Evolutionary conservation across 2,888 invertebrate species (phyloP).

Genomic region (Bedellia somnulentella): DNA sequence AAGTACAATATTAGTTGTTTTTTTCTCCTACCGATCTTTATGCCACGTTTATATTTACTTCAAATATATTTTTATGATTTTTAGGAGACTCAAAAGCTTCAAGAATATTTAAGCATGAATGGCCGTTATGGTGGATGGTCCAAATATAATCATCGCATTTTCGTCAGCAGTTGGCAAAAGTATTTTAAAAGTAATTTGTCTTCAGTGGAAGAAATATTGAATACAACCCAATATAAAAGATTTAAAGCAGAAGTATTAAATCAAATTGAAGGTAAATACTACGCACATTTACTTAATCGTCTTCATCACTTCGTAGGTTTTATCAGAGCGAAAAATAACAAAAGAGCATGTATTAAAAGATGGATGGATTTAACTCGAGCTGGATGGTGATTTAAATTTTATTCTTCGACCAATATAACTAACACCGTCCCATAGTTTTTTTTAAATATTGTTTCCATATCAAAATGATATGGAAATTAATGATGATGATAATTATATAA

Average conservation of each 20-base stretch:
- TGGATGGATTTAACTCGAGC: no score
- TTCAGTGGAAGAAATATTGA: slow-evolving; percentile 8
- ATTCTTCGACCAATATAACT: no score
- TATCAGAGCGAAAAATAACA: no score
- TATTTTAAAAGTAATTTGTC: slow-evolving; percentile 15
- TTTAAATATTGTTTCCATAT: no score
- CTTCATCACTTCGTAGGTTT: no score
- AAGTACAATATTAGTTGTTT: slow-evolving; percentile 12
- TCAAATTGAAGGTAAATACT: slow-evolving; percentile 24
- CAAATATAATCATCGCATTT: slow-evolving; percentile 56
- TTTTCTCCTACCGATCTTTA: neutral
- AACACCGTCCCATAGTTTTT: no score
- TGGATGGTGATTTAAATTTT: no score
- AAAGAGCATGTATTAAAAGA: no score
- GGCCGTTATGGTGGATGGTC: slow-evolving; percentile 62
- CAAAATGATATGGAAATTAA: no score
- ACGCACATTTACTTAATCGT: no score
- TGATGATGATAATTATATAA: no score
- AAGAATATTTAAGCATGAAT: slow-evolving; percentile 48
- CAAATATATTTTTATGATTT: slow-evolving; percentile 6
- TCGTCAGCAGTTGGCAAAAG: slow-evolving; percentile 42
- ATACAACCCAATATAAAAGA: slow-evolving; percentile 11
- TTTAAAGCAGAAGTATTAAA: slow-evolving; percentile 22
- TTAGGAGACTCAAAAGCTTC: slow-evolving; percentile 58
- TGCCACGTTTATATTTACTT: neutral